phyloP scores from a whole-genome alignment of 1,140 invertebrate species.

The Dolichoris vasculosae region DNA sequence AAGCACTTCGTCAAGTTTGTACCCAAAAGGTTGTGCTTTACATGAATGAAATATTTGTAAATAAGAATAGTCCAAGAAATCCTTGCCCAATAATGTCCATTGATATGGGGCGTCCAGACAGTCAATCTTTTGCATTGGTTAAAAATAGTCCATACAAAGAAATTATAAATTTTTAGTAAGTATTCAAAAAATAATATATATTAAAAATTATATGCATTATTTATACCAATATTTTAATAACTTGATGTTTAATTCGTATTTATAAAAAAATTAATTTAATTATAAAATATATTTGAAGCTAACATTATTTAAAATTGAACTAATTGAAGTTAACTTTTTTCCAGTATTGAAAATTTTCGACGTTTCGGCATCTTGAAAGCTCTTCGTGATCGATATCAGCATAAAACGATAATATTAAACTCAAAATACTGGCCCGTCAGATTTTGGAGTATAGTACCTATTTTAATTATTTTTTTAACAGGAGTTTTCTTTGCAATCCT shows the following conservation, averaged over 20 bases:
- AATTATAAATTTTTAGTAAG: slow-evolving; percentile 57
- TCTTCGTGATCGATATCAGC: slow-evolving; percentile 40
- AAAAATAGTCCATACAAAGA: slow-evolving; percentile 50
- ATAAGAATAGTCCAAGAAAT: slow-evolving; percentile 29
- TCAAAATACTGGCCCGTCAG: slow-evolving; percentile 26
- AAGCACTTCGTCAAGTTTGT: slow-evolving; percentile 50
- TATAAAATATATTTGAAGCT: background rate
- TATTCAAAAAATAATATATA: background rate
- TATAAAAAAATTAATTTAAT: background rate
- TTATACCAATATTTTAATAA: too few species aligned
- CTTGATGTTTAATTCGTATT: too few species aligned
- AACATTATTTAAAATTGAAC: background rate
- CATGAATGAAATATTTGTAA: slow-evolving; percentile 42
- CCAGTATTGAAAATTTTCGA: slow-evolving; percentile 55
- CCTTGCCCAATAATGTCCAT: slow-evolving; percentile 52
- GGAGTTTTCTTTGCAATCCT: slow-evolving; percentile 41
- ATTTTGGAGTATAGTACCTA: slow-evolving; percentile 47
- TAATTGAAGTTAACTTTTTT: background rate
- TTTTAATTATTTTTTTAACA: slow-evolving; percentile 48
- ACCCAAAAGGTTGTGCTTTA: slow-evolving; percentile 53
- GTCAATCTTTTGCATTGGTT: slow-evolving; percentile 46
- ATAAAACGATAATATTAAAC: background rate
- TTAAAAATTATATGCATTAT: too few species aligned
- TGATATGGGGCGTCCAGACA: slow-evolving; percentile 49
- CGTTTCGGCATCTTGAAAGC: slow-evolving; percentile 52